Evolutionary conservation across 1,140 invertebrate genomes (phyloP).

Genomic region (Drosophila paulistorum): DNA sequence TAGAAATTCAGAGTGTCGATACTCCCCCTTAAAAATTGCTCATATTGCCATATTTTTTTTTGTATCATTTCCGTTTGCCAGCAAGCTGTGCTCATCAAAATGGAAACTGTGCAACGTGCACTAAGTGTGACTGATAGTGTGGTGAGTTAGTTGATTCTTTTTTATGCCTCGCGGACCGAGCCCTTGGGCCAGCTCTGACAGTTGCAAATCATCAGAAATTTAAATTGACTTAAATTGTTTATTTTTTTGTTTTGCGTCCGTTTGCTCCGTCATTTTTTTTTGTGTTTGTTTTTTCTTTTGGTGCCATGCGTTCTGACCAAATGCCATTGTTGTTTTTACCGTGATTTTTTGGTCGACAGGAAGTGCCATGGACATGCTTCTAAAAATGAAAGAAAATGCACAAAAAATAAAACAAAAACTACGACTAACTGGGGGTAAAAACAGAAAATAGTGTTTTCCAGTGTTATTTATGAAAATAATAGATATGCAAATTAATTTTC

Average conservation of each 20-base stretch:
- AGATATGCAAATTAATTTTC: slow-evolving; percentile 77
- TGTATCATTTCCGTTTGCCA: slow-evolving; percentile 52
- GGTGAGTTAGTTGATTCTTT: slow-evolving; percentile 79
- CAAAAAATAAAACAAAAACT: not conserved
- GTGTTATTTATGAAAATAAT: slow-evolving; percentile 80
- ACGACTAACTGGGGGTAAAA: not conserved
- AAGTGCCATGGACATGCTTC: slow-evolving; percentile 24
- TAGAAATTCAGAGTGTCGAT: not conserved
- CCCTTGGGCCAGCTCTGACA: slow-evolving; percentile 57
- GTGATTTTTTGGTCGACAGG: slow-evolving; percentile 60
- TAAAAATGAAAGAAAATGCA: slow-evolving; percentile 12
- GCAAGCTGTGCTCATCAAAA: slow-evolving; percentile 74
- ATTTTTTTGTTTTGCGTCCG: slow-evolving; percentile 30
- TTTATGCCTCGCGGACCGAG: slow-evolving; percentile 49
- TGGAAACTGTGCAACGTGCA: slow-evolving; percentile 78
- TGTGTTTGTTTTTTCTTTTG: slow-evolving; percentile 11
- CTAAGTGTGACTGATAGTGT: slow-evolving; percentile 80
- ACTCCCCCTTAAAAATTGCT: not conserved
- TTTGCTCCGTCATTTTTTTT: not conserved
- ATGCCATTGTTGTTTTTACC: slow-evolving; percentile 52
- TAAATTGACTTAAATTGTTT: slow-evolving; percentile 81
- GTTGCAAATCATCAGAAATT: slow-evolving; percentile 81
- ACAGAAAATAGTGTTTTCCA: slow-evolving; percentile 9
- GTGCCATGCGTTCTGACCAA: slow-evolving; percentile 18
- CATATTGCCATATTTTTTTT: slow-evolving; percentile 6